Evolutionary conservation across 2,113 vertebrate species (phyloP).

Genomic region (Nothoprocta perdicaria): DNA sequence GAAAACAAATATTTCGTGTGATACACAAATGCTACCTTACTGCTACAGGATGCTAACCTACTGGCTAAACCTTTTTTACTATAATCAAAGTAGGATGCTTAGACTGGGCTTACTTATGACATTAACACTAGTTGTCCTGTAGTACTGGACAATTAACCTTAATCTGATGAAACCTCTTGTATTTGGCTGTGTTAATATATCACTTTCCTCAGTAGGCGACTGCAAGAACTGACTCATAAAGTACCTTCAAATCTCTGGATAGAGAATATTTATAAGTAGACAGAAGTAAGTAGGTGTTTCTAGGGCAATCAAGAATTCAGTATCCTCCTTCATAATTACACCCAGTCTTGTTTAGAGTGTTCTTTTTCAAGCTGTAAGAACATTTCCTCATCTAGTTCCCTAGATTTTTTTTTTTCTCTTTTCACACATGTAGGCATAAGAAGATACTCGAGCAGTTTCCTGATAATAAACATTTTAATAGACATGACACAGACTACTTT

Average conservation of each 20-base stretch:
- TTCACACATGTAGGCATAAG: background rate
- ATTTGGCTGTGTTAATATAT: background rate
- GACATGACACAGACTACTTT: background rate
- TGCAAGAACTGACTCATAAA: background rate
- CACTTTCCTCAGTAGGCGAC: background rate
- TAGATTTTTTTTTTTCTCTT: background rate
- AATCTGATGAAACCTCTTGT: background rate
- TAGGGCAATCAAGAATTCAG: background rate
- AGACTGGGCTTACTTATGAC: background rate
- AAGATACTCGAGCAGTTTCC: background rate
- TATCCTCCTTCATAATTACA: background rate
- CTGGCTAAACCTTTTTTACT: background rate
- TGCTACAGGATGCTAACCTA: background rate
- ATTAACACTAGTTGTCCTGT: background rate
- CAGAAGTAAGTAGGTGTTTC: background rate
- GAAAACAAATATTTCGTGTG: background rate
- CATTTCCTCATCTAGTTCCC: background rate
- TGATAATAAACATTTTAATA: background rate
- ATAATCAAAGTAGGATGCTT: background rate
- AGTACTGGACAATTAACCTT: background rate
- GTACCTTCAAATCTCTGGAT: background rate
- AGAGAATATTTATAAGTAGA: background rate
- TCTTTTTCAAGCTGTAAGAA: background rate
- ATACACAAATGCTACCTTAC: background rate
- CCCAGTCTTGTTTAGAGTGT: background rate